Evolutionary conservation across 2,888 invertebrate genomes (phyloP).

Genomic region (Tinea pellionella): DNA sequence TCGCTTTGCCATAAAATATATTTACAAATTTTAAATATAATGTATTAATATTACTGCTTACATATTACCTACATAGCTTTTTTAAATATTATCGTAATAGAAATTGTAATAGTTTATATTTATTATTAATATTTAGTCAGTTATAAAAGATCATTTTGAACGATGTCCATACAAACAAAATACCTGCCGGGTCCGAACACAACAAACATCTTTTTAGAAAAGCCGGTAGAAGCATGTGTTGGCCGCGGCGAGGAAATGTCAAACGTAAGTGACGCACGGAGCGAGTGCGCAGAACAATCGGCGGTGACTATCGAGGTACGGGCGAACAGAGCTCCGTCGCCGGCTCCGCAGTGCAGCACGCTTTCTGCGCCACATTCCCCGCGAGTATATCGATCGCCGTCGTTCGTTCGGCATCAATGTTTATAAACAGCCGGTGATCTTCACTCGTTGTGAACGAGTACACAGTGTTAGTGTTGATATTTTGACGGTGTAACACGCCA

Average conservation of each 20-base stretch:
- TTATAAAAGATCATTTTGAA: too few relatives aligned
- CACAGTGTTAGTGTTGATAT: conserved; percentile 40
- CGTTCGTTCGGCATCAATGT: conserved; percentile 48
- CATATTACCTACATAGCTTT: too few relatives aligned
- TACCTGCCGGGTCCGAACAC: not conserved
- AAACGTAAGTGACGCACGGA: conserved; percentile 50
- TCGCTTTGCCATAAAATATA: too few relatives aligned
- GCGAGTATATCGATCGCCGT: conserved; percentile 43
- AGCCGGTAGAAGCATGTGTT: not conserved
- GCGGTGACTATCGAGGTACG: conserved; percentile 23
- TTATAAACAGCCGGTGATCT: conserved; percentile 64
- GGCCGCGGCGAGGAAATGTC: conserved; percentile 32
- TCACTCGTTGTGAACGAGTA: conserved; percentile 25
- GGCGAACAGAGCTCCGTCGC: conserved; percentile 41
- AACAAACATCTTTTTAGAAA: too few relatives aligned
- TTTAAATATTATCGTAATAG: too few relatives aligned
- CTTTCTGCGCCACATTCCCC: conserved; percentile 33
- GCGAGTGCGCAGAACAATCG: conserved; percentile 35
- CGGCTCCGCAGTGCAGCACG: conserved; percentile 19
- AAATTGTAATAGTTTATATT: too few relatives aligned
- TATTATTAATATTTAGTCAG: too few relatives aligned
- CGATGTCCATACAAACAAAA: too few relatives aligned
- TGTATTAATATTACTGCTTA: too few relatives aligned
- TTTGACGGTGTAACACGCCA: not conserved
- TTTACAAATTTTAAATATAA: too few relatives aligned